Evolutionary conservation across 1,140 invertebrate species (phyloP), one percentile per base, ranked within the genome.

Genomic region (Caerostris darwini): DNA sequence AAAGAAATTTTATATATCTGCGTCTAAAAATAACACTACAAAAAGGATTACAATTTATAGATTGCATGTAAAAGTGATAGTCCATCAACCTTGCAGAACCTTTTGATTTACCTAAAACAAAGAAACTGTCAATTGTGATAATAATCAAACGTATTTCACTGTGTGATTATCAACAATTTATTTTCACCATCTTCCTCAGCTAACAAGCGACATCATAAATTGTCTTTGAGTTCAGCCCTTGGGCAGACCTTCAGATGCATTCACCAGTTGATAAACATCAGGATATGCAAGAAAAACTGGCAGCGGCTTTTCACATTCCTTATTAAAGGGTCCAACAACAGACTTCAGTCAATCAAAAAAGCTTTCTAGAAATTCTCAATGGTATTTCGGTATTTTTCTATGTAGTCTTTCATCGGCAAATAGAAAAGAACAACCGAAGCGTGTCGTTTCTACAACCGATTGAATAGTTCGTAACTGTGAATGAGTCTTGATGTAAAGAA

Each of bases 231-330:
- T 50, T 8, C 10, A 77, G 69, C 34, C 69, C 19, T 71, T 77
- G 34, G 50, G 50, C 8, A 77, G 8, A 77, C 34, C 69, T 77
- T 77, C 34, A 19, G 34, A 77, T 61, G 59, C 69, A 2, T 50
- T 8, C 69, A 53, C 50, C 69, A 50, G 69, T 53, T 77, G 69
- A 77, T 77, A 77, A 50, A 50, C 69, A 69, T 69, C 67, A 69
- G 67, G 67, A 69, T 69, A 14, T 61, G 5, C 5, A 7, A 69
- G 5, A n/a, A 19, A 69, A 69, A 19, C 64, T n/a, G 7, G 69
- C 50, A 12, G 50, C 7, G 34, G 69, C 69, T 77, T 77, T 34
- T 77, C 69, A 53, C 19, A 5, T 34, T 8, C 69, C 50, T 77
- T 77, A 77, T 77, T 53, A 34, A 77, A 77, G 69, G 50, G 34